These are phyloP conservation scores for Blennius ocellaris DNA, from an alignment of 2,113 vertebrate species.

Conservation along the genomic window DNA sequence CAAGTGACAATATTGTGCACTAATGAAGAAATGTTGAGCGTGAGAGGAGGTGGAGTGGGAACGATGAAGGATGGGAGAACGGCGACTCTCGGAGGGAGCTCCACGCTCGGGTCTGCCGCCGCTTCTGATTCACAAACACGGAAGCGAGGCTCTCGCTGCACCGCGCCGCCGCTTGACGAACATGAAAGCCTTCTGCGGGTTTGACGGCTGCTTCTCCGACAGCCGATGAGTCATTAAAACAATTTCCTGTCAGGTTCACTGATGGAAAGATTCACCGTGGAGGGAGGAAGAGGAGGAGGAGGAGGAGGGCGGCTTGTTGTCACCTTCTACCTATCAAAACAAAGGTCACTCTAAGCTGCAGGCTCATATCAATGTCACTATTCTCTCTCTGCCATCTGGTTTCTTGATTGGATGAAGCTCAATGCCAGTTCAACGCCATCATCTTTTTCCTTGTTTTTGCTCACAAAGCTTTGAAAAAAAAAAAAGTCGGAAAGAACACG, in stretches of 20 bases:
- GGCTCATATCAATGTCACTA: neutral
- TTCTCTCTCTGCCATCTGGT: neutral
- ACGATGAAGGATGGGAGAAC: neutral
- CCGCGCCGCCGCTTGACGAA: constrained; percentile 12
- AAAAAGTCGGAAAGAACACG: neutral
- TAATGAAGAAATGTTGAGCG: neutral
- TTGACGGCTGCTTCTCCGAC: constrained; percentile 30
- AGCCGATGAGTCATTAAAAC: constrained; percentile 45
- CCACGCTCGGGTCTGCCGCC: constrained; percentile 3
- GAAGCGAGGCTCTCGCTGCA: neutral
- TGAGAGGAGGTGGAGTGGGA: neutral
- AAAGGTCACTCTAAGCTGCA: constrained; percentile 20
- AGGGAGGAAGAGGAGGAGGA: neutral
- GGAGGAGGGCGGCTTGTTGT: neutral
- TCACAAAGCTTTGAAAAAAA: neutral
- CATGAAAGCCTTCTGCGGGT: constrained; percentile 27
- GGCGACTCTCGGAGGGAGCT: constrained; percentile 16
- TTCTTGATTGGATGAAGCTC: too few species aligned
- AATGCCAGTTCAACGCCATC: too few species aligned
- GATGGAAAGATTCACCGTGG: constrained; percentile 8
- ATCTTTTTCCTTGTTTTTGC: neutral
- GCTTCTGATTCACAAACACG: constrained; percentile 6
- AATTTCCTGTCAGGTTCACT: constrained; percentile 27
- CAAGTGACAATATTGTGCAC: neutral
- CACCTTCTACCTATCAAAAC: constrained; percentile 6